Evolutionary conservation across 2,797 vertebrate genomes (phyloP).

Genomic region (Ispidina lecontei): DNA sequence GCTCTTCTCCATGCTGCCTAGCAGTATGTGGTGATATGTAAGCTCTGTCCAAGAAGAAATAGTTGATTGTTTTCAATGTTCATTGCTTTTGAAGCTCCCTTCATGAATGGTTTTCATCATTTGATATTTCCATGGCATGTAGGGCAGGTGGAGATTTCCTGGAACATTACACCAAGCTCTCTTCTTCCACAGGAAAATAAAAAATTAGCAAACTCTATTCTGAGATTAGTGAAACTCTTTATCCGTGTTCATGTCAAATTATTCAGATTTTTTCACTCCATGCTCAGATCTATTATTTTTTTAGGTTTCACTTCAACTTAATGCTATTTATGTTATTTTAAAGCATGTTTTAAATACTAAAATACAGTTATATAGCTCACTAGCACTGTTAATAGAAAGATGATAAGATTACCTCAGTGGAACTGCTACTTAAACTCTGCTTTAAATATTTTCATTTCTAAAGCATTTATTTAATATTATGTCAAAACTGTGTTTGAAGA

Average conservation of each 20-base stretch:
- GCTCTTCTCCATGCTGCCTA: not conserved
- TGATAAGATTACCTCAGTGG: not conserved
- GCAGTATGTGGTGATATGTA: not conserved
- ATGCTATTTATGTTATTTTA: not conserved
- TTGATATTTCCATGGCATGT: not conserved
- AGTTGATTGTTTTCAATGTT: not conserved
- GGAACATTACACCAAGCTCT: not conserved
- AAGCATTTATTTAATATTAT: not conserved
- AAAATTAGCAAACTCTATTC: not conserved
- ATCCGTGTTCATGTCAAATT: not conserved
- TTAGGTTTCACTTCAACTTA: not conserved
- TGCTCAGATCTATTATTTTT: not conserved
- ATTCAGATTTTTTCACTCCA: not conserved
- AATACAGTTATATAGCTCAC: not conserved
- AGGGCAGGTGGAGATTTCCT: not conserved
- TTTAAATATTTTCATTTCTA: not conserved
- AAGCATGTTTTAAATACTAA: not conserved
- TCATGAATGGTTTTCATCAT: not conserved
- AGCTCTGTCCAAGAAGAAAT: not conserved
- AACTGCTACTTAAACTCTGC: not conserved
- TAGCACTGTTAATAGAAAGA: not conserved
- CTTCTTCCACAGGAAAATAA: not conserved
- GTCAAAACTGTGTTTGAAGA: not conserved
- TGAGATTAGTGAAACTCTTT: not conserved
- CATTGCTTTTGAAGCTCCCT: not conserved